A percentile compares a stretch with the other conserved stretches of the same genome.
These are phyloP conservation scores for Lepidothrix coronata DNA, from an alignment of 2,113 vertebrate species.

Conservation along the genomic window DNA sequence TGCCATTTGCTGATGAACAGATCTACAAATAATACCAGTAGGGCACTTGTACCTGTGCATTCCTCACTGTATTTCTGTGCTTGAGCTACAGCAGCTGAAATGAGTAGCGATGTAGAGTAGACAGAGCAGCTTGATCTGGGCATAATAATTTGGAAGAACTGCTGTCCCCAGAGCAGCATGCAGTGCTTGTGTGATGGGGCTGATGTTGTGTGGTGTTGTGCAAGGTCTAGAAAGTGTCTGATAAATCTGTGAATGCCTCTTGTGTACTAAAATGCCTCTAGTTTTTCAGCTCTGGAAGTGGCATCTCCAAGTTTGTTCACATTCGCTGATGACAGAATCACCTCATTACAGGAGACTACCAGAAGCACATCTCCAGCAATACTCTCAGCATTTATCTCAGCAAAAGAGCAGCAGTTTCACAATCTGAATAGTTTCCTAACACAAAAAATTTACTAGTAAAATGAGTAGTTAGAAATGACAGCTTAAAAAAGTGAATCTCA, in stretches of 20 bases:
- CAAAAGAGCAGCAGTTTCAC: neutral
- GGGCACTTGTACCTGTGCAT: neutral
- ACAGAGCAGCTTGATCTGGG: neutral
- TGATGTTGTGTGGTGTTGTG: neutral
- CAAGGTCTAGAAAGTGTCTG: neutral
- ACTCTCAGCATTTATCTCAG: neutral
- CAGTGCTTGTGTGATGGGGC: neutral
- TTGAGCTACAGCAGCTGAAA: neutral
- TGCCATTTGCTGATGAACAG: neutral
- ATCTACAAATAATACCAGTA: neutral
- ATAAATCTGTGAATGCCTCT: neutral
- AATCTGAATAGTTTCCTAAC: neutral
- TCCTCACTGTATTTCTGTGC: neutral
- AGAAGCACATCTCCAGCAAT: neutral
- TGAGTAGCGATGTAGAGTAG: rapidly evolving
- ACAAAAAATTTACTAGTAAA: neutral
- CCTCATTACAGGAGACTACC: neutral
- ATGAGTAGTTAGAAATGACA: neutral
- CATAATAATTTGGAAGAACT: neutral
- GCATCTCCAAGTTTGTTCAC: neutral
- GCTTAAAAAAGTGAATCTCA: neutral
- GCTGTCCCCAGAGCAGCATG: neutral
- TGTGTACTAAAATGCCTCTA: neutral
- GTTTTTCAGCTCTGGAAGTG: neutral
- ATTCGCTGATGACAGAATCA: neutral